Base-by-base conservation (phyloP, 2,797 vertebrate genomes). In the Gorsachius magnificus region DNA sequence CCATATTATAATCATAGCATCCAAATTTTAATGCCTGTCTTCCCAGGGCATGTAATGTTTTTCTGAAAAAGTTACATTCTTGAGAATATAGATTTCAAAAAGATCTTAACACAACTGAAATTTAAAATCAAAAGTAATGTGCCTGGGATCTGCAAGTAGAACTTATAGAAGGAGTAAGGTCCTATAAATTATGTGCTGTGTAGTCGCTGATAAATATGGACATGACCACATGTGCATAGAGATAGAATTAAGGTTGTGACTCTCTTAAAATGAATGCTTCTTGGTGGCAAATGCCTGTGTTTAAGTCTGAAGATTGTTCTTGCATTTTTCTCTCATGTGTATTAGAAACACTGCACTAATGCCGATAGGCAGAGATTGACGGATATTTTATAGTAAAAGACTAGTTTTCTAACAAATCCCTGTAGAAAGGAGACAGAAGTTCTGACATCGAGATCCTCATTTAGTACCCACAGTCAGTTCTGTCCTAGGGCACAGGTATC, bases 1-100 rank as follows among this genome's bases (percentile, higher is more conserved):
- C 22, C 5, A 12, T 58, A n/a, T 46, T 81, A 10, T 31, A 66
- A 29, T 8, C 0, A 0, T 11, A 86, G 6, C 6, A 29, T 43
- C 36, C 17, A 29, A 18, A 70, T 86, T 85, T 70, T 63, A 72
- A 71, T 54, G 29, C 16, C 6, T 77, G 2, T 81, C 61, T 91
- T 91, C 14, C 6, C 28, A 41, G 13, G 14, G 36, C 5, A 35
- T 48, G 19, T 66, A 60, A 41, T 7, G 16, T 72, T 87, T 86
- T 83, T 82, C 41, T 80, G 29, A 36, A 53, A 78, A 65, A 46
- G 13, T 36, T 61, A 65, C 75, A 20, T 46, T 29, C 4, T 66
- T 83, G 4, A 69, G 43, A 87, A 46, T 57, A 28, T 8, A 22
- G 9, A 43, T 71, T 71, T 82, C 16, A 54, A 36, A 81, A 69